Percentiles rank a stretch among this genome's conserved stretches.
phyloP scores from a whole-genome alignment of 2,113 vertebrate genomes.

The Ailuropoda melanoleuca region DNA sequence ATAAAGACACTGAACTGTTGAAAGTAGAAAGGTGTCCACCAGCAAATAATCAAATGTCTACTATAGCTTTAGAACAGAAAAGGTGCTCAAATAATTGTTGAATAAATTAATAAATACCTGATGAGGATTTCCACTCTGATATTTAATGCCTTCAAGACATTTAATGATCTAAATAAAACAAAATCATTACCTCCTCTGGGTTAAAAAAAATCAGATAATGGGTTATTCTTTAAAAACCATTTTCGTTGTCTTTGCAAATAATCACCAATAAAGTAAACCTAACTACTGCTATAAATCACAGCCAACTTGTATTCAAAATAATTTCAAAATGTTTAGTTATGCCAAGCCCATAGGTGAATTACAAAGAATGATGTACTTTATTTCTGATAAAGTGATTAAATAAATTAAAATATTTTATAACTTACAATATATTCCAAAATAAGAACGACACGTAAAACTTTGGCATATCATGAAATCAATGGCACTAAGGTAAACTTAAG shows the following conservation, averaged over 20 bases:
- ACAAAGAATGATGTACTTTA: neutral
- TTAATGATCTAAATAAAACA: slow-evolving; percentile 29
- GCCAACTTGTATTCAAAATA: neutral
- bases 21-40: neutral
- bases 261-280: neutral
- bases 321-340: slow-evolving; percentile 16
- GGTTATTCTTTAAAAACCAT: neutral
- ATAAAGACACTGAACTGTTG: neutral
- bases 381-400: neutral
- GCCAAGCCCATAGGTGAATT: neutral
- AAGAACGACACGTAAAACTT: neutral
- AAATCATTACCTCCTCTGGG: neutral
- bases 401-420: neutral
- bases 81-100: neutral
- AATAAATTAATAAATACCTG: slow-evolving; percentile 37
- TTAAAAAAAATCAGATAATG: slow-evolving; percentile 13
- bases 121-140: neutral
- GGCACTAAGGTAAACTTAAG: neutral
- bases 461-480: neutral
- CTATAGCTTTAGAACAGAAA: neutral
- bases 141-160: neutral
- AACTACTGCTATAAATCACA: neutral
- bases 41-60: neutral
- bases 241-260: slow-evolving; percentile 9
- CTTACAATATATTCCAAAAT: neutral